phyloP scores from a whole-genome alignment of 2,113 vertebrate species.

The Mus musculus region GRCm39 chrX:112646001-112646500 shows the following conservation, averaged over 20 bases:
- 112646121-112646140: background rate
- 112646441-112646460: slow-evolving; percentile 20
- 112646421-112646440: slow-evolving; percentile 56
- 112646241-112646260: slow-evolving; percentile 80
- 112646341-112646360: slow-evolving; percentile 87
- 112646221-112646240: slow-evolving; percentile 73
- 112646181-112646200: background rate
- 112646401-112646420: slow-evolving; percentile 77
- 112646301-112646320: slow-evolving; percentile 88
- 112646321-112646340: slow-evolving; percentile 84
- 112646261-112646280: slow-evolving; percentile 80
- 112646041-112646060: slow-evolving; percentile 74
- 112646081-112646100: background rate
- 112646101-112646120: background rate
- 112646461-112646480: slow-evolving; percentile 31
- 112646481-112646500: background rate
- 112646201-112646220: slow-evolving; percentile 76
- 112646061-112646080: slow-evolving; percentile 37
- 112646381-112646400: slow-evolving; percentile 78
- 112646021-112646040: slow-evolving; percentile 63
- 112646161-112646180: slow-evolving; percentile 18
- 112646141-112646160: background rate
- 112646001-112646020: slow-evolving; percentile 64
- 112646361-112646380: slow-evolving; percentile 83
- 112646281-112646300: slow-evolving; percentile 86